Evolutionary conservation across 2,888 invertebrate genomes (phyloP).

Genomic region (Sisyra nigra): DNA sequence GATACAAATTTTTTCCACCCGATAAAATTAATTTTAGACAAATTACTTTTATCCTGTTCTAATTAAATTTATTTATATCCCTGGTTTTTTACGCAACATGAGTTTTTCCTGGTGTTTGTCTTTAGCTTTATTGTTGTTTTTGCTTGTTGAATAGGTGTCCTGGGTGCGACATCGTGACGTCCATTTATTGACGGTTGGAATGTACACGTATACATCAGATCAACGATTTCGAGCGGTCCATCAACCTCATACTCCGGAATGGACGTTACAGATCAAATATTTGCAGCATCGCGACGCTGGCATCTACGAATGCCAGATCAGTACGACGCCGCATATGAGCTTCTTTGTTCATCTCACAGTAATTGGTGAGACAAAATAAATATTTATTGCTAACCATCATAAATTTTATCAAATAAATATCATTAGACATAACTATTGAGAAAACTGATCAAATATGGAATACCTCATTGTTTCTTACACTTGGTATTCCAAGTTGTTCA

Average conservation of each 20-base stretch:
- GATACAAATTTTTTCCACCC: too few relatives aligned
- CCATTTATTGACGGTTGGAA: constrained; percentile 74
- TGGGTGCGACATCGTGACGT: constrained; percentile 86
- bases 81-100: too few relatives aligned
- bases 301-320: constrained; percentile 88
- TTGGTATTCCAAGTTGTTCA: too few relatives aligned
- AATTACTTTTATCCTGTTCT: too few relatives aligned
- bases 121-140: constrained; percentile 10
- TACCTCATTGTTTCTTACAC: too few relatives aligned
- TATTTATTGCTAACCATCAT: constrained; percentile 19
- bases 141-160: constrained; percentile 67
- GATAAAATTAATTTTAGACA: too few relatives aligned
- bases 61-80: too few relatives aligned
- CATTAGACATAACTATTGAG: too few relatives aligned
- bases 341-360: constrained; percentile 83
- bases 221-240: constrained; percentile 81
- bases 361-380: constrained; percentile 53
- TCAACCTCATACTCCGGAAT: constrained; percentile 73
- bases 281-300: constrained; percentile 81
- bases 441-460: too few relatives aligned
- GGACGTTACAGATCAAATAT: constrained; percentile 84
- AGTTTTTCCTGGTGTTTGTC: too few relatives aligned
- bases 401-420: too few relatives aligned
- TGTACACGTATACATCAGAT: constrained; percentile 83
- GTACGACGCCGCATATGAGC: constrained; percentile 83